Evolutionary conservation across 2,113 vertebrate genomes (phyloP).

Genomic region (Pollachius pollachius): DNA sequence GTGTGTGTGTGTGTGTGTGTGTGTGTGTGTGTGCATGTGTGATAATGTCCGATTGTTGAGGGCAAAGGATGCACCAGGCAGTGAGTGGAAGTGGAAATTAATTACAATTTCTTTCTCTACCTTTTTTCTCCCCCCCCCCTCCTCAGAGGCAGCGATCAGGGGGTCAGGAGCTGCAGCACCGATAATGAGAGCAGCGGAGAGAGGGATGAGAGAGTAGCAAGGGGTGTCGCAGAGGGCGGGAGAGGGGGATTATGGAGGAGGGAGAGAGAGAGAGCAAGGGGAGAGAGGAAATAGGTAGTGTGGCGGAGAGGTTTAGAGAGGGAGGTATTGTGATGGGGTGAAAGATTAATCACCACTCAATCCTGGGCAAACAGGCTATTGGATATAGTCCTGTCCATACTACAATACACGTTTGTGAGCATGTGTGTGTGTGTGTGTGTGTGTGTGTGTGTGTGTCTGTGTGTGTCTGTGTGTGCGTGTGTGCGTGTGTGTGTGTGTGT

Average conservation of each 20-base stretch:
- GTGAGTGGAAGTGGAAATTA: too few relatives aligned
- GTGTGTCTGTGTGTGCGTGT: neutral
- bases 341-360: slow-evolving; percentile 2
- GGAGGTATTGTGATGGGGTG: neutral
- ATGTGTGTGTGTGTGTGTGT: slow-evolving; percentile 3
- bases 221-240: neutral
- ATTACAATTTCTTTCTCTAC: neutral
- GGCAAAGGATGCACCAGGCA: too few relatives aligned
- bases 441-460: neutral
- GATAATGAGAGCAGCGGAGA: too few relatives aligned
- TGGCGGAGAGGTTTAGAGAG: neutral
- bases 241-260: neutral
- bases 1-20: slow-evolving; percentile 9
- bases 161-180: too few relatives aligned
- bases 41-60: neutral
- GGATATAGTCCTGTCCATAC: neutral
- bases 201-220: neutral
- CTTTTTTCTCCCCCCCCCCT: slow-evolving; percentile 17
- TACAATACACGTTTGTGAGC: neutral
- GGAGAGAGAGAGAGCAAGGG: neutral
- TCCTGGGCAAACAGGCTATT: neutral
- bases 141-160: too few relatives aligned
- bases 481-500: neutral
- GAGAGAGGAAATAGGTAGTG: neutral
- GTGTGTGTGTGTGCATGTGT: too few relatives aligned